Evolutionary conservation across 2,113 vertebrate genomes (phyloP), one percentile per base, ranked within the genome.

Genomic region (Dendrocopos noguchii): DNA sequence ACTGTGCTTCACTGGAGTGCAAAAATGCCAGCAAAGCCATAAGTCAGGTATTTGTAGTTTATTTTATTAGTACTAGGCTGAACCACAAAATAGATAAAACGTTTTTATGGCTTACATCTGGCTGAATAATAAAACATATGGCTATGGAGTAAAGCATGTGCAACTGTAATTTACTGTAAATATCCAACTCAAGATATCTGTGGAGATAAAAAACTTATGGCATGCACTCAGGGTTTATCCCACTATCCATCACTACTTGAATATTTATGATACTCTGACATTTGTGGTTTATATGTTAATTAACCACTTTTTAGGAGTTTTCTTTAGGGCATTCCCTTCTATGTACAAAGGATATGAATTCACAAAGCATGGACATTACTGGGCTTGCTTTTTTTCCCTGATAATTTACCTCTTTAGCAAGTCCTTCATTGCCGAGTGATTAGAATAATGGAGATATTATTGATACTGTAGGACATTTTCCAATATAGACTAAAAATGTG

Each of bases 71-170:
- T 91, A 85, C 95, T 96, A 95, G 24, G 84, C 96, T 91, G 95
- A 98, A 97, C 97, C 97, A 86, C 97, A 97, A 97, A 98, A 97
- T 95, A 98, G 98, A 98, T 98, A 98, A 97, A 98, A 95, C 96
- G 88, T 91, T 95, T 98, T 98, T 98, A 98, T 97, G 95, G 93
- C 94, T 95, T 95, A 96, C 97, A 98, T 98, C 98, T 98, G 98
- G 96, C 80, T 95, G 96, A 97, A 97, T 97, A 97, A 96, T 97
- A 97, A 98, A 98, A 96, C 97, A 97, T 96, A 96, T 94, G 97
- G 97, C 81, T 36, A 21, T 94, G 65, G 93, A 97, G 95, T 94
- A 95, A 96, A 97, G 95, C 96, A 95, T 90, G 92, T 95, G 95
- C 95, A 97, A 97, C 97, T 97, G 96, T 97, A 96, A 98, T 97